Evolutionary conservation across 1,140 invertebrate species (phyloP).

Genomic region (Branchinecta lynchi): DNA sequence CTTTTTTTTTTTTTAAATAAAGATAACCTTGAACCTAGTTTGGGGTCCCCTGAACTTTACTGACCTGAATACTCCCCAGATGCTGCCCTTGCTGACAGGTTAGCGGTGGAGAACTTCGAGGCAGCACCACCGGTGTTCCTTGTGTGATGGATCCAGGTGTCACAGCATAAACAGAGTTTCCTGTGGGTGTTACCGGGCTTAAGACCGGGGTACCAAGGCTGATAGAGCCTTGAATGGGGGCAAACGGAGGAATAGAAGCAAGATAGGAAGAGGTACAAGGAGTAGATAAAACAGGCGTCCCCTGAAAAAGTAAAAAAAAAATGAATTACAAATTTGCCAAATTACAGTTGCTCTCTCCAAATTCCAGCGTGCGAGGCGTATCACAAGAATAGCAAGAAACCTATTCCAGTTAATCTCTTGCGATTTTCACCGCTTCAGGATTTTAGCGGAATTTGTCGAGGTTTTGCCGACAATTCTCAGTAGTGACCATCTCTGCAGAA

Average conservation of each 20-base stretch:
- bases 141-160: constrained; percentile 55
- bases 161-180: constrained; percentile 25
- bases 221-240: neutral
- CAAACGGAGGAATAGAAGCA: neutral
- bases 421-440: no score
- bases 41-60: no score
- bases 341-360: no score
- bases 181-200: neutral
- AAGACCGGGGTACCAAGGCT: neutral
- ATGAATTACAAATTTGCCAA: no score
- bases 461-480: no score
- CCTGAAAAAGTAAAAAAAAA: neutral
- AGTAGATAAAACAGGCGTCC: neutral
- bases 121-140: constrained; percentile 36
- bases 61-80: neutral
- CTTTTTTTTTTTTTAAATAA: no score
- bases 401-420: no score
- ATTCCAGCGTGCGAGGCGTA: no score
- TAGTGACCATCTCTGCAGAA: no score
- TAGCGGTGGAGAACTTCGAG: constrained; percentile 11
- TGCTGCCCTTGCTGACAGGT: neutral
- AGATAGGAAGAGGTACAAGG: neutral
- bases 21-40: no score
- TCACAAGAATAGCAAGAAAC: no score
- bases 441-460: no score